phyloP scores from a whole-genome alignment of 2,888 invertebrate species.

The Eupithecia abbreviata region DNA sequence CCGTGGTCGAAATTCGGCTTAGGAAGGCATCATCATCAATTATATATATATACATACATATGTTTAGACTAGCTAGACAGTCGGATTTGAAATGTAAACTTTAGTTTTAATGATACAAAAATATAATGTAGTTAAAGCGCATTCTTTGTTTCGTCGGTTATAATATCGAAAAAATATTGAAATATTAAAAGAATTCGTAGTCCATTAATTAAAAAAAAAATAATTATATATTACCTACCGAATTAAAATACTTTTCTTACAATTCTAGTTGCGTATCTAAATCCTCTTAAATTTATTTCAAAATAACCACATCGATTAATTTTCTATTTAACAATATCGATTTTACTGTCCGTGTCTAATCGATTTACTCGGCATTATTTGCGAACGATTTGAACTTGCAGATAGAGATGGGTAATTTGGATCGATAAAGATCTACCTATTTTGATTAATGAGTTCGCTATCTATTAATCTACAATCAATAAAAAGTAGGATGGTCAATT shows the following conservation, averaged over 20 bases:
- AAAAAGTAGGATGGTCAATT: neutral
- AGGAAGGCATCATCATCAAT: too few relatives aligned
- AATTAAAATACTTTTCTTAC: neutral
- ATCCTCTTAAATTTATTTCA: conserved; percentile 25
- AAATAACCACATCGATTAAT: conserved; percentile 51
- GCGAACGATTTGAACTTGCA: conserved; percentile 56
- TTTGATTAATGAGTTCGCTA: conserved; percentile 31
- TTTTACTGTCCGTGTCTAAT: conserved; percentile 64
- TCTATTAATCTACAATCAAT: conserved; percentile 23
- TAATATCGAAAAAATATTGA: too few relatives aligned
- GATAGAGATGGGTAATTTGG: conserved; percentile 53
- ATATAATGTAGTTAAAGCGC: too few relatives aligned
- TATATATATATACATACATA: too few relatives aligned
- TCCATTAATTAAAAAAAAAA: too few relatives aligned
- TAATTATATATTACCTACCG: neutral
- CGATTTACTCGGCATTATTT: conserved; percentile 65
- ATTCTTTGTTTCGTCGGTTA: too few relatives aligned
- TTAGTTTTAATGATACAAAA: neutral
- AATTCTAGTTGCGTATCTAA: neutral
- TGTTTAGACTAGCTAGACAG: neutral
- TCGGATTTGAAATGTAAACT: neutral
- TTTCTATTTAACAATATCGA: conserved; percentile 59
- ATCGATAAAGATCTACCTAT: conserved; percentile 48
- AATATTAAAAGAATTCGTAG: too few relatives aligned
- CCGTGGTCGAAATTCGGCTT: neutral